Evolutionary conservation across 1,140 invertebrate genomes (phyloP), one percentile per base, ranked within the genome.

Genomic region (Macrobrachium nipponense): DNA sequence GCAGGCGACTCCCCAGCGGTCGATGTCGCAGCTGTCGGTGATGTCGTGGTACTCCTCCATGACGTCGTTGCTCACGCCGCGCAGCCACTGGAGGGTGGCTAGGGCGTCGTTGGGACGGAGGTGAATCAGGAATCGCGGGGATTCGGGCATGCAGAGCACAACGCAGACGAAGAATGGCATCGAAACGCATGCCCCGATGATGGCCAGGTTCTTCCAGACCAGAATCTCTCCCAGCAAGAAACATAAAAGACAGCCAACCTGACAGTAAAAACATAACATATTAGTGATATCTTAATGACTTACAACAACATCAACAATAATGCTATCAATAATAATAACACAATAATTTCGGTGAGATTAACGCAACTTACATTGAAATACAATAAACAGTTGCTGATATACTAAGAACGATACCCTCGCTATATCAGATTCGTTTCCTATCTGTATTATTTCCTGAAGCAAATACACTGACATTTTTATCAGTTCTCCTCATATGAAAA

Each of bases 1-100:
- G 59, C 83, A 82, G 58, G 70, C 79, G 62, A 87, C 72, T 18
- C 70, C 68, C 88, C 88, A 89, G n/a, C 82, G 82, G 64, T 89
- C 86, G 15, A 82, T 82, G 15, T 87, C 73, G 18, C 75, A 78
- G 62, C 77, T 87, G 77, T 89, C 86, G 15, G 88, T 80, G 64
- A 89, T 89, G 68, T 89, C 88, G 72, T 86, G 82, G 51, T 89
- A 89, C 70, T 89, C 88, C 66, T 89, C 86, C 86, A 87, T 87
- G 15, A 89, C 83, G 78, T 89, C 88, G 23, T 73, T 86, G 15
- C 85, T 72, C 23, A 82, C 72, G 36, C 88, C 88, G 8, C 88
- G 60, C 72, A 89, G 82, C 88, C 88, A 89, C 79, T 89, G 88
- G 18, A 89, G 82, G 17, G 86, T 89, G 12, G 80, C 82, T 14